Evolutionary conservation across 1,140 invertebrate genomes (phyloP).

Genomic region (Aethina tumida): DNA sequence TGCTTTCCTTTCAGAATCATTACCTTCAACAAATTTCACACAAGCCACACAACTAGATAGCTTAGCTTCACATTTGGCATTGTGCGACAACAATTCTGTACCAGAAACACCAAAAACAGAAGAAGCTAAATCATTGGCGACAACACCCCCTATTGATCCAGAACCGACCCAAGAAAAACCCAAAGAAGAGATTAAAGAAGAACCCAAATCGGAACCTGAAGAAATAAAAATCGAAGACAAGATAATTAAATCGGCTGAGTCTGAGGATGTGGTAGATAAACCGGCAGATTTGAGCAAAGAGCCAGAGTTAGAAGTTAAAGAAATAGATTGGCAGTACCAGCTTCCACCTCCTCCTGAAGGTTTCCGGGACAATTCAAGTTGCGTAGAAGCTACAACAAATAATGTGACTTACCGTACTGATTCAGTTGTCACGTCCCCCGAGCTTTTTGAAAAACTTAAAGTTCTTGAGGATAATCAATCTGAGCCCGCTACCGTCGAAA

Average conservation of each 20-base stretch:
- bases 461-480: constrained; percentile 23
- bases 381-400: constrained; percentile 24
- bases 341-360: constrained; percentile 51
- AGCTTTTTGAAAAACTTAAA: constrained; percentile 33
- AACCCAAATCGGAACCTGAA: constrained; percentile 3
- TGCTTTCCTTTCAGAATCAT: constrained; percentile 23
- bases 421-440: constrained; percentile 32
- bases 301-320: constrained; percentile 9
- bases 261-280: no score
- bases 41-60: constrained; percentile 8
- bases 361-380: constrained; percentile 42
- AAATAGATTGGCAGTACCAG: constrained; percentile 49
- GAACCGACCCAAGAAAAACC: constrained; percentile 4
- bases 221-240: not conserved
- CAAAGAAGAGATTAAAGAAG: constrained; percentile 1
- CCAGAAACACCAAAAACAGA: constrained; percentile 1
- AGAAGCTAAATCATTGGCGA: not conserved
- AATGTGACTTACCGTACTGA: constrained; percentile 23
- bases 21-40: constrained; percentile 13
- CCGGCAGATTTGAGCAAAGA: not conserved
- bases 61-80: constrained; percentile 6
- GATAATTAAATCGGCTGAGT: not conserved
- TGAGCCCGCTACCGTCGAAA: constrained; percentile 18
- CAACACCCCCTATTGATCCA: constrained; percentile 2
- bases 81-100: constrained; percentile 7